These are phyloP conservation scores for Neotragus moschatus DNA, from an alignment of 2,113 vertebrate species.

Conservation along the genomic window DNA sequence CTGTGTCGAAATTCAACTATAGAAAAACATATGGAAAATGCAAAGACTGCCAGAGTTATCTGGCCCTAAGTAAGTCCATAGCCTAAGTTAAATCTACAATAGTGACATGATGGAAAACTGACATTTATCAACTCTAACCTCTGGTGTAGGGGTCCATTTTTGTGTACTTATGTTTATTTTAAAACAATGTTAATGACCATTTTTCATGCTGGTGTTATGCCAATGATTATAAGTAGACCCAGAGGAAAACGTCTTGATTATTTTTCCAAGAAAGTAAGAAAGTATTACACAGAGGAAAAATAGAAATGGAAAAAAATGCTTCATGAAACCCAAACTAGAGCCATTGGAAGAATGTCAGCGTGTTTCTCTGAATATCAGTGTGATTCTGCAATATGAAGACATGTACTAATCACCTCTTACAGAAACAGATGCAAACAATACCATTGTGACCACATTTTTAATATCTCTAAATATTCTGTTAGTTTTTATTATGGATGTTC, in stretches of 20 bases:
- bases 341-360: not conserved
- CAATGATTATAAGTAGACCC: not conserved
- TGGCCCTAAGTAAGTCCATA: not conserved
- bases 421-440: not conserved
- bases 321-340: not conserved
- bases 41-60: not conserved
- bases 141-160: not conserved
- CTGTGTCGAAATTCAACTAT: not conserved
- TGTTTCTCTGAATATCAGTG: not conserved
- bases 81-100: not conserved
- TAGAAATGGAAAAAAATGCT: not conserved
- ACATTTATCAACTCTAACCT: not conserved
- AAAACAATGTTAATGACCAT: not conserved
- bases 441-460: not conserved
- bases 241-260: not conserved
- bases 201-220: not conserved
- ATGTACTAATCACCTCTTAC: not conserved
- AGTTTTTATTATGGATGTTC: not conserved
- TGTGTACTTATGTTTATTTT: not conserved
- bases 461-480: slow-evolving; percentile 8
- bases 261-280: slow-evolving; percentile 5
- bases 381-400: not conserved
- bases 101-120: not conserved
- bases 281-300: slow-evolving; percentile 15
- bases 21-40: not conserved